Base-by-base conservation (phyloP, 2,888 invertebrate genomes). In the Lissonota sp. region DNA sequence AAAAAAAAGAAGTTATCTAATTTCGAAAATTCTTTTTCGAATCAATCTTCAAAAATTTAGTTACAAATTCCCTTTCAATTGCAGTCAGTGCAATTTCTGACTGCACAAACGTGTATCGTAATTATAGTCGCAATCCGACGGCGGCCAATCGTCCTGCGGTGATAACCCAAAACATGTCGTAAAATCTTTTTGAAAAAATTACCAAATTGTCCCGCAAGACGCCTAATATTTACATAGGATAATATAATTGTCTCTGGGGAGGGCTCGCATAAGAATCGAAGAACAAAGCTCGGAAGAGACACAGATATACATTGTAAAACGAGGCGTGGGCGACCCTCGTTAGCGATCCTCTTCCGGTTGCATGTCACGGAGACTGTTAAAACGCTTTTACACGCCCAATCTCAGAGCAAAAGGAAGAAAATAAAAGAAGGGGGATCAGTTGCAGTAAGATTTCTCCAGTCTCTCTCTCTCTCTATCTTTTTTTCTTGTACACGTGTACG, bases 321-420 rank as follows among this genome's bases (percentile, higher is more conserved):
- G 69, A 53, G 70, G 77, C 78, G 81, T 81, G 81, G 81, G 81
- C 74, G 81, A 76, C 62, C 70, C 78, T 81, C 81, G 78, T 81
- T 81, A 81, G 81, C 78, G 78, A 78, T 74, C 70, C 81, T 71
- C 74, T 81, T 81, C 78, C 81, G 81, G 78, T 81, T 81, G 81
- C 78, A 62, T 64, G 76, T 81, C 81, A 81, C 81, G 81, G 55
- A 78, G 69, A 55, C 81, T 81, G 78, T 81, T 81, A 78, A 78
- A 78, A 78, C 60, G 73, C 69, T 73, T 71, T 66, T 66, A 70
- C 70, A 78, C 81, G 73, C 60, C 74, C 81, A 81, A 78, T 78
- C 73, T 60, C 70, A 39, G 73, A 58, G 40, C 44, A 26, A 26
- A 26, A 26, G 3, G 26, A 26, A 60, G 60, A 71, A 12, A 60